Percentiles rank a stretch among this genome's conserved stretches.
phyloP scores from a whole-genome alignment of 1,140 invertebrate species.

The Stenopsyche tienmushanensis region DNA sequence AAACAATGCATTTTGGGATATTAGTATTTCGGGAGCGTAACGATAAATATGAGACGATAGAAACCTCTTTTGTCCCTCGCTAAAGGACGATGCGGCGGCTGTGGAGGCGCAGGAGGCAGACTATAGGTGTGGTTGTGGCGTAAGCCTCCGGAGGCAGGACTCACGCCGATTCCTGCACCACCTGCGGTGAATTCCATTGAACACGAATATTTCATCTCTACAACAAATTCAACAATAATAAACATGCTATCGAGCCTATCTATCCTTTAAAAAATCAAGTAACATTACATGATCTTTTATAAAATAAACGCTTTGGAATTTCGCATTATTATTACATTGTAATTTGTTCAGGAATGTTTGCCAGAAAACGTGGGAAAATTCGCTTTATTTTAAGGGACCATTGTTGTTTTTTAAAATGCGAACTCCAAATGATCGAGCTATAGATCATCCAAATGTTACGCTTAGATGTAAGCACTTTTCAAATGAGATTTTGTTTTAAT shows the following conservation, averaged over 20 bases:
- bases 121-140: slow-evolving; percentile 85
- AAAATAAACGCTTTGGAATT: too few relatives aligned
- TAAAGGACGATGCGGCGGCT: slow-evolving; percentile 70
- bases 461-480: too few relatives aligned
- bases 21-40: neutral
- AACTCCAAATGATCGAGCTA: too few relatives aligned
- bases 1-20: too few relatives aligned
- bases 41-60: neutral
- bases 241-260: neutral
- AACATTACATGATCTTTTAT: neutral
- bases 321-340: too few relatives aligned
- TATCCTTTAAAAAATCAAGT: neutral
- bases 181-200: slow-evolving; percentile 64
- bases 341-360: too few relatives aligned
- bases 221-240: slow-evolving; percentile 8
- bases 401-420: too few relatives aligned
- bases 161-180: slow-evolving; percentile 13
- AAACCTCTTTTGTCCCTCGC: slow-evolving; percentile 66
- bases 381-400: too few relatives aligned
- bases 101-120: slow-evolving; percentile 70
- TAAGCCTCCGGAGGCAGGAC: slow-evolving; percentile 53
- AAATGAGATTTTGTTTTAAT: too few relatives aligned
- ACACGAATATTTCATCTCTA: slow-evolving; percentile 73
- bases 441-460: too few relatives aligned
- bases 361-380: too few relatives aligned